Conservation (phyloP, 2,797 vertebrate genomes). For the Thaleichthys pacificus region DNA sequence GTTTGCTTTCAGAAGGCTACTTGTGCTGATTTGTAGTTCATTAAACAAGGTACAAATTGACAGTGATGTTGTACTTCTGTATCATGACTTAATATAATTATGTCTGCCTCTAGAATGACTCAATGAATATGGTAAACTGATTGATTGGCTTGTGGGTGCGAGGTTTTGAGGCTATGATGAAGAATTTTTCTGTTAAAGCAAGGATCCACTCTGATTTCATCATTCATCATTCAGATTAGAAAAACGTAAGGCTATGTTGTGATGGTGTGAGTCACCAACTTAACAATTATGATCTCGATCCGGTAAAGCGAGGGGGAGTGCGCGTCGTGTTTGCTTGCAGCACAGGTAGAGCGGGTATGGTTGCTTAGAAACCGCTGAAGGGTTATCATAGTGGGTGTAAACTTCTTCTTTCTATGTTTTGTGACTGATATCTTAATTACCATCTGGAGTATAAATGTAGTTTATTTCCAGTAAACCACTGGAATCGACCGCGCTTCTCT, state of each 20-base stretch:
- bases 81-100: no score
- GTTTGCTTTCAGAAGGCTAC: no score
- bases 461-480: no score
- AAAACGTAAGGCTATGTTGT: slow-evolving; percentile 44
- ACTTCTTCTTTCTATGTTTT: slow-evolving; percentile 51
- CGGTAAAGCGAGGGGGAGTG: slow-evolving; percentile 73
- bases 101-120: neutral
- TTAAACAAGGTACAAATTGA: no score
- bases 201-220: slow-evolving; percentile 29
- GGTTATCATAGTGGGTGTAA: slow-evolving; percentile 81
- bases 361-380: slow-evolving; percentile 85
- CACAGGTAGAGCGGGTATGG: slow-evolving; percentile 91
- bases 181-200: neutral
- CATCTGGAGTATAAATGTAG: no score
- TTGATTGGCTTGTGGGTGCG: neutral
- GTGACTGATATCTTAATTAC: slow-evolving; percentile 12
- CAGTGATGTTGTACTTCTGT: no score
- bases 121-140: neutral
- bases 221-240: slow-evolving; percentile 28
- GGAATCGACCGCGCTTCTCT: no score
- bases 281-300: slow-evolving; percentile 72
- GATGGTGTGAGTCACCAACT: slow-evolving; percentile 72
- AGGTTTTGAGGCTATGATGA: neutral
- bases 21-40: no score
- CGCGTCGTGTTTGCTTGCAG: slow-evolving; percentile 72